These are phyloP conservation scores for Poicephalus gulielmi DNA, from an alignment of 2,113 vertebrate species.

Conservation along the genomic window DNA sequence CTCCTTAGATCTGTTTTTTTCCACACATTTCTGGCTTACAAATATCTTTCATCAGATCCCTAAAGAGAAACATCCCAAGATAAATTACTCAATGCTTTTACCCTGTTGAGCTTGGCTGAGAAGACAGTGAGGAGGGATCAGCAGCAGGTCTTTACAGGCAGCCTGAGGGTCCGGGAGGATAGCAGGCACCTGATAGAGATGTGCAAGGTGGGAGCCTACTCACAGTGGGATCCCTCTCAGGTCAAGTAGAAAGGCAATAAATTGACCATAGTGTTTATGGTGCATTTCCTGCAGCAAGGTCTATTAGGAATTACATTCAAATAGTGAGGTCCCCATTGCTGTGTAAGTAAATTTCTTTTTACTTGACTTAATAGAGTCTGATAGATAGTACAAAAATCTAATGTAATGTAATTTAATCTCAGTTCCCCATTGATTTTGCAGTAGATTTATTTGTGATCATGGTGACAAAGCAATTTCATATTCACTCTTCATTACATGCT, in stretches of 20 bases:
- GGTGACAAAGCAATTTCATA: conserved; percentile 5
- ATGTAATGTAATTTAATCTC: conserved; percentile 45
- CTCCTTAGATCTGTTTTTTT: neutral
- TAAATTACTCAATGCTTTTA: neutral
- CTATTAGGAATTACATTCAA: neutral
- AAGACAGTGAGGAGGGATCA: rapidly evolving
- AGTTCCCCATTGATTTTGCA: neutral
- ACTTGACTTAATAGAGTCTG: conserved; percentile 15
- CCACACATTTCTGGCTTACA: neutral
- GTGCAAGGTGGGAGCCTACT: neutral
- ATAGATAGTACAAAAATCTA: conserved; percentile 33
- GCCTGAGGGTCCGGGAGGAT: neutral
- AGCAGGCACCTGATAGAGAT: neutral
- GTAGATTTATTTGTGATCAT: conserved; percentile 4
- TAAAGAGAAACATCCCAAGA: neutral
- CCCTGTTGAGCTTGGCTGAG: neutral
- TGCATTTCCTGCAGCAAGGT: neutral
- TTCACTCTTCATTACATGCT: neutral
- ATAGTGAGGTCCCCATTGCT: neutral
- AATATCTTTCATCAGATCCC: neutral
- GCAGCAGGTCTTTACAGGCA: neutral
- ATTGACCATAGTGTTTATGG: neutral
- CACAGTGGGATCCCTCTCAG: neutral
- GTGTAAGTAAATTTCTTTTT: neutral
- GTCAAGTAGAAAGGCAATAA: neutral